Conservation (phyloP, 2,113 vertebrate species). For the Climacteris rufus region DNA sequence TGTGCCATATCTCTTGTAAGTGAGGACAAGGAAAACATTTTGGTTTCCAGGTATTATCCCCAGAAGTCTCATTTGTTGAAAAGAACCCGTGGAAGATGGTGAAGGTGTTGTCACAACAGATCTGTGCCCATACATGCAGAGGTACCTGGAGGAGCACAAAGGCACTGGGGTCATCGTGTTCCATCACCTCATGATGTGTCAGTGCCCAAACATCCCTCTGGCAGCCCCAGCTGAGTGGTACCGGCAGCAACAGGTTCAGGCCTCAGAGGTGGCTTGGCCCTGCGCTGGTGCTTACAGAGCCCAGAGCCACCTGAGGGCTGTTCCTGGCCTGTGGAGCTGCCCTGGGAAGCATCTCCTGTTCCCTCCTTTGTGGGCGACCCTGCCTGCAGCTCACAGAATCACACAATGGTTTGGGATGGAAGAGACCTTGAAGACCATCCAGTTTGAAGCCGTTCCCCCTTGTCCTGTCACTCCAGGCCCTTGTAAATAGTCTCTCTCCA, state of each 20-base stretch:
- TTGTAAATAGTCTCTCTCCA: not conserved
- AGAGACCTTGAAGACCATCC: not conserved
- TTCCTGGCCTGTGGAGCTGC: not conserved
- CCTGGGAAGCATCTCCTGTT: not conserved
- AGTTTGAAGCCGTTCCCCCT: not conserved
- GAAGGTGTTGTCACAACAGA: not conserved
- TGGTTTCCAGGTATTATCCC: not conserved
- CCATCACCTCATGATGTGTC: rapidly evolving
- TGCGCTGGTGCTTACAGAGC: not conserved
- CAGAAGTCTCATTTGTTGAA: not conserved
- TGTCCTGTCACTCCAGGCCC: not conserved
- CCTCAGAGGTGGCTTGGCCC: rapidly evolving
- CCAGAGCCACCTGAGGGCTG: not conserved
- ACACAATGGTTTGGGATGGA: not conserved
- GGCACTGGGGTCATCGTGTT: rapidly evolving
- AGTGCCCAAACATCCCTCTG: rapidly evolving
- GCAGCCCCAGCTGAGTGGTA: not conserved
- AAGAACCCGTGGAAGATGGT: not conserved
- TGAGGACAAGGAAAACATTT: not conserved
- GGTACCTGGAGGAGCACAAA: not conserved
- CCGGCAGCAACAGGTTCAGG: not conserved
- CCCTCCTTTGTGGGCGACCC: too few relatives aligned
- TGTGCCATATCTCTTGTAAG: not conserved
- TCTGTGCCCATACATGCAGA: too few relatives aligned
- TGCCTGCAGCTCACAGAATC: not conserved